Conservation (phyloP, 2,888 invertebrate species). For the Nebria brevicollis region DNA sequence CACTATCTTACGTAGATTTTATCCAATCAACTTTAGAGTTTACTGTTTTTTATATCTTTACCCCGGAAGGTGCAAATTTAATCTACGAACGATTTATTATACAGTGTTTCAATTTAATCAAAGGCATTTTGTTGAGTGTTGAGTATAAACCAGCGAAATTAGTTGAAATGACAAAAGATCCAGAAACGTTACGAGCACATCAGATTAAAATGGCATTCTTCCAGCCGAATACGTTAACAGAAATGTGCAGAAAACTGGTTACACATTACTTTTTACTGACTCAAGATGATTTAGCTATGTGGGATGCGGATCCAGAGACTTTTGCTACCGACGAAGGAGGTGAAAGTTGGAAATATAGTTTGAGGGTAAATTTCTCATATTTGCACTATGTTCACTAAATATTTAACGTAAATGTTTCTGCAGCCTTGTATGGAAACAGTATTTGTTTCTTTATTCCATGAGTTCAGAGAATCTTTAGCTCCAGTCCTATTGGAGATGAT, state of each 20-base stretch:
- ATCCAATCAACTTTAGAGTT: slow-evolving; percentile 84
- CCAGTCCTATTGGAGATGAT: slow-evolving; percentile 80
- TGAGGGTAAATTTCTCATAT: slow-evolving; percentile 71
- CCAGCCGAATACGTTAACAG: slow-evolving; percentile 76
- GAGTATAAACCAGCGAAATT: slow-evolving; percentile 77
- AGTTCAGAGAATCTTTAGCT: slow-evolving; percentile 77
- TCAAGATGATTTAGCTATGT: slow-evolving; percentile 82
- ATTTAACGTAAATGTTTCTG: slow-evolving; percentile 2
- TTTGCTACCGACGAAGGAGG: slow-evolving; percentile 90
- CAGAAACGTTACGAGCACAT: slow-evolving; percentile 71
- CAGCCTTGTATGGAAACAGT: slow-evolving; percentile 90
- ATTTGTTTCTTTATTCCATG: slow-evolving; percentile 84
- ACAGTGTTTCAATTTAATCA: slow-evolving; percentile 89
- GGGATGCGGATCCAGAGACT: slow-evolving; percentile 92
- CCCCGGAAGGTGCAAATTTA: slow-evolving; percentile 79
- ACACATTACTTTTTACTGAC: slow-evolving; percentile 89
- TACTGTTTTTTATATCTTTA: slow-evolving; percentile 86
- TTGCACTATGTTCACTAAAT: not conserved
- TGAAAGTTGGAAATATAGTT: slow-evolving; percentile 93
- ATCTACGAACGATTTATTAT: slow-evolving; percentile 89
- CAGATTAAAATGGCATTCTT: slow-evolving; percentile 82
- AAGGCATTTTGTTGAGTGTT: slow-evolving; percentile 80
- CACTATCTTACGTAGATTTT: slow-evolving; percentile 82
- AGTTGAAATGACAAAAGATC: slow-evolving; percentile 66
- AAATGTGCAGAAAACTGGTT: slow-evolving; percentile 86